Conservation (phyloP, 2,797 vertebrate species). For the Loriculus beryllinus region DNA sequence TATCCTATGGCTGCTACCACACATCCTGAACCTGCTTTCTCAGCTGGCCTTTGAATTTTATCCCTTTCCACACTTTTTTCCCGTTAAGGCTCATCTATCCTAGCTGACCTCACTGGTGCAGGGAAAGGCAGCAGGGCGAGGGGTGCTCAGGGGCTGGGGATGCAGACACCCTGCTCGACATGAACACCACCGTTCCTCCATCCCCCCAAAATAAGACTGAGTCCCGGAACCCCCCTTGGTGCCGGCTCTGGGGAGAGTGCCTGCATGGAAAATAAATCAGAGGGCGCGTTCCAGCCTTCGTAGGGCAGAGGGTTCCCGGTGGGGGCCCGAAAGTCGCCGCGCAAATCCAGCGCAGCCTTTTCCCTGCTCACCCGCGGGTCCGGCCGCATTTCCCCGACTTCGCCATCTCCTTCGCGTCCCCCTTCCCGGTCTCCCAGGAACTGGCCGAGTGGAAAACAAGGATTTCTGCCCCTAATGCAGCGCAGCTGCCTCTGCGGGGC, state of each 20-base stretch:
- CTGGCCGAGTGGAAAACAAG: neutral
- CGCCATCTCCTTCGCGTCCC: neutral
- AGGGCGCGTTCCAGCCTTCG: neutral
- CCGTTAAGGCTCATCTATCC: neutral
- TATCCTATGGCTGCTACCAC: neutral
- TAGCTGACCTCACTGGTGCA: neutral
- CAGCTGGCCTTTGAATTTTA: conserved; percentile 26
- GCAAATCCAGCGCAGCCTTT: neutral
- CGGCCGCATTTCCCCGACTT: neutral
- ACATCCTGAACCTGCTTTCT: neutral
- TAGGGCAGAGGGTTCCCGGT: too few species aligned
- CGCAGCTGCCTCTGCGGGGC: neutral
- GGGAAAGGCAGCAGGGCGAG: neutral
- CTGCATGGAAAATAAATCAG: neutral
- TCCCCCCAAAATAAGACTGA: neutral
- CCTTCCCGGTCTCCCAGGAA: neutral
- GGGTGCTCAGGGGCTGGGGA: neutral
- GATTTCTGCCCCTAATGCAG: neutral
- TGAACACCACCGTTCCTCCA: rapidly evolving
- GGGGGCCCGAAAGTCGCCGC: rapidly evolving
- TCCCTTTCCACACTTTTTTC: neutral
- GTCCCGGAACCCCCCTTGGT: neutral
- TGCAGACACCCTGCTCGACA: neutral
- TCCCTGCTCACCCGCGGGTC: neutral
- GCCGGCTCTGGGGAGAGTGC: neutral